Conservation (phyloP, 2,113 vertebrate genomes). For the Perca schrenkii region DNA sequence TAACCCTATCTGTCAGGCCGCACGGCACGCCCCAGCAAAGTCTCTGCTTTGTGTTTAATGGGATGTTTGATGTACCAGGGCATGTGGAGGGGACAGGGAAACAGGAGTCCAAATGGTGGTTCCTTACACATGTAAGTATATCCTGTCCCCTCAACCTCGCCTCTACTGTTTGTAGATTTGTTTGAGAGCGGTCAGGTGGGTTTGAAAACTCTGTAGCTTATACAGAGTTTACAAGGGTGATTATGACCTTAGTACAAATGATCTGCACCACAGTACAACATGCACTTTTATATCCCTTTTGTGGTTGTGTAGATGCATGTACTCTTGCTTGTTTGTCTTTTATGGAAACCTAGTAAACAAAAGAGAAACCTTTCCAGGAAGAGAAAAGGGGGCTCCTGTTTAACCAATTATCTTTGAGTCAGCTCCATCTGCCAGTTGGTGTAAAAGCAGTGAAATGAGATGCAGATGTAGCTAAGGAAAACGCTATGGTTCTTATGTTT, state of each 20-base stretch:
- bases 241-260: background rate
- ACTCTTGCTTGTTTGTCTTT: slow-evolving; percentile 17
- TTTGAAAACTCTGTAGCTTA: background rate
- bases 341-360: background rate
- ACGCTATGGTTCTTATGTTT: background rate
- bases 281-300: background rate
- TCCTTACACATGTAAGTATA: background rate
- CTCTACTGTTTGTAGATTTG: background rate
- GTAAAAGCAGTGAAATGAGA: slow-evolving; percentile 25
- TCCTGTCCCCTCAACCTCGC: background rate
- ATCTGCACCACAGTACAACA: background rate
- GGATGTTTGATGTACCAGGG: too few relatives aligned
- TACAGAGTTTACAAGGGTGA: background rate
- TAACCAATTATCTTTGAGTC: slow-evolving; percentile 17
- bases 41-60: too few relatives aligned
- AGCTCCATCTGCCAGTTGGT: slow-evolving; percentile 14
- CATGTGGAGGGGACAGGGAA: too few relatives aligned
- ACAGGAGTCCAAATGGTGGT: too few relatives aligned
- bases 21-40: too few relatives aligned
- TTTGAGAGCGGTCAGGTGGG: background rate
- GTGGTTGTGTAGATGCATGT: background rate
- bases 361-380: background rate
- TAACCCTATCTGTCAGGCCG: too few relatives aligned
- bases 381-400: slow-evolving; percentile 20
- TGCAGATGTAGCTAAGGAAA: slow-evolving; percentile 26